Conservation (phyloP, 2,797 vertebrate species). For the Craterocephalus amniculus region DNA sequence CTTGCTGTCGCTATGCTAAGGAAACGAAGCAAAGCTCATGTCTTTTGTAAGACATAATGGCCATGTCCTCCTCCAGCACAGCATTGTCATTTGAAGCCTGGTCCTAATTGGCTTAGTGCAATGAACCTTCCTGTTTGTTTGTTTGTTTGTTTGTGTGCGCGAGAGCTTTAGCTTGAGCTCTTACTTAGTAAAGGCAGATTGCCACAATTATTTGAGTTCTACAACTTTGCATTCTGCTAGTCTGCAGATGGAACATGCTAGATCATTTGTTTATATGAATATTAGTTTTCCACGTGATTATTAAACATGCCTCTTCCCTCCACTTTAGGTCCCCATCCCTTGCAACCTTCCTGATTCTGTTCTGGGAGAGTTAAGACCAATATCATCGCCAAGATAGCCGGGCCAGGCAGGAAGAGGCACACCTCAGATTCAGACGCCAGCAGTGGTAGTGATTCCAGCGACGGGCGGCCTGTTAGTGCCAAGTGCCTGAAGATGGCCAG, state of each 20-base stretch:
- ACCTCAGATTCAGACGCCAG: constrained; percentile 98
- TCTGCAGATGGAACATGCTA: background rate
- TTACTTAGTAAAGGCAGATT: background rate
- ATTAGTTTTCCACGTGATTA: background rate
- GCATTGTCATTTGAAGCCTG: constrained; percentile 14
- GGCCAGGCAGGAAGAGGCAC: constrained; percentile 96
- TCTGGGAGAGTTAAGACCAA: constrained; percentile 88
- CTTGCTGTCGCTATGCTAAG: constrained; percentile 43
- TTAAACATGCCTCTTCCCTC: background rate
- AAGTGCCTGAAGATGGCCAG: constrained; percentile 99
- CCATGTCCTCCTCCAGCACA: background rate
- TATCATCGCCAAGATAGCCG: constrained; percentile 99
- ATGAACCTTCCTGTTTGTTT: background rate
- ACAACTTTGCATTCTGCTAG: background rate
- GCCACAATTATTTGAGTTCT: background rate
- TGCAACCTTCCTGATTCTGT: constrained; percentile 87
- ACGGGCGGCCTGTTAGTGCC: constrained; percentile 90
- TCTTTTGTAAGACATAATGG: constrained; percentile 4
- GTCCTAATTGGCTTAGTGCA: background rate
- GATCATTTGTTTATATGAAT: background rate
- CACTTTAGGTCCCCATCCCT: constrained; percentile 47
- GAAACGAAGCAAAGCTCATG: constrained; percentile 29
- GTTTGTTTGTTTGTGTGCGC: background rate
- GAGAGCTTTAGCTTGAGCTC: background rate
- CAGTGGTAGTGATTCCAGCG: constrained; percentile 88